Conservation (phyloP, 2,888 invertebrate genomes). For the Thelaira solivaga region DNA sequence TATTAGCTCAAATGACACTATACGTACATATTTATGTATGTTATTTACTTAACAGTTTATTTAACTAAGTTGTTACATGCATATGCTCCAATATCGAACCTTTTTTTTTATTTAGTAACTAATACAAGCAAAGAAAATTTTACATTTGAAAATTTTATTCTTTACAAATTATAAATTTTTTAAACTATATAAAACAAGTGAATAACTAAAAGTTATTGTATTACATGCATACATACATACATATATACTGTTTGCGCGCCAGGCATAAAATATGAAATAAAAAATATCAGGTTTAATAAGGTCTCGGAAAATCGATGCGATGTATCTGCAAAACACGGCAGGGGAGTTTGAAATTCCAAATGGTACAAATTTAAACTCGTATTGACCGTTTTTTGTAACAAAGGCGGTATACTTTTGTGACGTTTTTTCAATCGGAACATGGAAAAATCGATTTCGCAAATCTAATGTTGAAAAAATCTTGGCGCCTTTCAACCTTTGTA, state of each 20-base stretch:
- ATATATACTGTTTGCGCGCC: too few species aligned
- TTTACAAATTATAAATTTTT: slow-evolving; percentile 40
- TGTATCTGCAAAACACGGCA: background rate
- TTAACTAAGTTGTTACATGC: too few species aligned
- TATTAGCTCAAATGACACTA: too few species aligned
- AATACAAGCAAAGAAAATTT: background rate
- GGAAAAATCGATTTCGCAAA: slow-evolving; percentile 45
- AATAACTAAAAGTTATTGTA: slow-evolving; percentile 58
- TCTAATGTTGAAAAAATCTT: slow-evolving; percentile 48
- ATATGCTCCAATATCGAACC: slow-evolving; percentile 1
- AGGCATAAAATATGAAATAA: too few species aligned
- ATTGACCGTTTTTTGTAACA: slow-evolving; percentile 45
- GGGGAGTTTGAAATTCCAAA: slow-evolving; percentile 4
- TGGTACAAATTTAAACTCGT: slow-evolving; percentile 48
- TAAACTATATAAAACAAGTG: slow-evolving; percentile 43
- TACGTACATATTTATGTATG: too few species aligned
- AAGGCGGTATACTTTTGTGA: too few species aligned
- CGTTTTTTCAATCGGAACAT: too few species aligned
- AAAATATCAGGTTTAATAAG: too few species aligned
- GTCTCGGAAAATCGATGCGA: background rate
- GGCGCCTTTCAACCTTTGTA: too few species aligned
- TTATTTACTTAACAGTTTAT: too few species aligned
- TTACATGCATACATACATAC: too few species aligned
- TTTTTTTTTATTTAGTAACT: background rate
- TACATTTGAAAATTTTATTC: slow-evolving; percentile 42